Evolutionary conservation across 2,797 vertebrate species (phyloP).

Genomic region (Poeciliopsis paucimaculata): DNA sequence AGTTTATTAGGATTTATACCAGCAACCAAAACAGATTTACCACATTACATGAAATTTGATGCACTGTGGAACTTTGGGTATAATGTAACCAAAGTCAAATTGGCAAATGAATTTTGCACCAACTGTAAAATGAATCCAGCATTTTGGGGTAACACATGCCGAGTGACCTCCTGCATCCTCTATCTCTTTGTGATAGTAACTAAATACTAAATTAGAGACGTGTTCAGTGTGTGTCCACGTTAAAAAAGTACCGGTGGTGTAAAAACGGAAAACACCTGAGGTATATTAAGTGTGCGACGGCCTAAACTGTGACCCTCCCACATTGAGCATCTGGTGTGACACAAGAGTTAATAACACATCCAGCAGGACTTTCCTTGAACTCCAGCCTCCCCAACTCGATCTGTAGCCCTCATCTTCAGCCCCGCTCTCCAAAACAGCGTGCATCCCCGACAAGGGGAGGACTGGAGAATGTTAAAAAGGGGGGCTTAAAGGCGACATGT

Average conservation of each 20-base stretch:
- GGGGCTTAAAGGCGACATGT: conserved; percentile 29
- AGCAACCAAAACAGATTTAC: conserved; percentile 22
- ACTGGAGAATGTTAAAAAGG: conserved; percentile 32
- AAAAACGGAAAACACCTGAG: conserved; percentile 80
- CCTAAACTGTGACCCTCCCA: conserved; percentile 78
- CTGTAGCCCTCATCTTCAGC: background rate
- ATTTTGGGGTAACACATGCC: conserved; percentile 17
- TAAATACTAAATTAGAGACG: conserved; percentile 44
- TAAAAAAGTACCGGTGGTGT: conserved; percentile 35
- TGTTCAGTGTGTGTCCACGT: conserved; percentile 42
- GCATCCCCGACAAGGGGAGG: conserved; percentile 47
- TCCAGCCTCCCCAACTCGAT: background rate
- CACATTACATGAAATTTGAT: conserved; percentile 18
- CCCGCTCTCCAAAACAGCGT: conserved; percentile 25
- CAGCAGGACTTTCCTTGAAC: conserved; percentile 32
- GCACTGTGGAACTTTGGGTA: conserved; percentile 20
- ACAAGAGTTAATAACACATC: conserved; percentile 81
- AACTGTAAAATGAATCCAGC: conserved; percentile 36
- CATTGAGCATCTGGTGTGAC: conserved; percentile 84
- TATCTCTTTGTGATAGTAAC: conserved; percentile 35
- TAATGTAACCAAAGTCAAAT: conserved; percentile 39
- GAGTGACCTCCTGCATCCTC: conserved; percentile 14
- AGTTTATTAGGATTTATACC: conserved; percentile 34
- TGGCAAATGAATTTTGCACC: conserved; percentile 17
- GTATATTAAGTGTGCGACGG: conserved; percentile 77